phyloP scores from a whole-genome alignment of 2,113 vertebrate genomes.

The Grus americana region DNA sequence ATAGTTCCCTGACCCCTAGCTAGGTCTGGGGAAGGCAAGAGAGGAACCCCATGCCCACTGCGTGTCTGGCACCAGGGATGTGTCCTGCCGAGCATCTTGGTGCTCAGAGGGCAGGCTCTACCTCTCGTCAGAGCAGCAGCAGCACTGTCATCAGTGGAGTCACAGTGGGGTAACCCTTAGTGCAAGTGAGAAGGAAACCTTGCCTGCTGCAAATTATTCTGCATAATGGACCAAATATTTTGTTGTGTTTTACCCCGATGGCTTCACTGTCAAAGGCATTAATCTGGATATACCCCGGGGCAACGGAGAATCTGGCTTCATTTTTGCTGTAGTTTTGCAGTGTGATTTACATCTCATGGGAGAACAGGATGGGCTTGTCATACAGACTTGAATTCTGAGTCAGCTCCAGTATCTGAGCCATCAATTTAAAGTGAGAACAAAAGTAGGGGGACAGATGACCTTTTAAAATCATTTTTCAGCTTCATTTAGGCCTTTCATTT shows the following conservation, averaged over 20 bases:
- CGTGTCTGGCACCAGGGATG: accelerated
- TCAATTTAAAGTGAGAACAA: slow-evolving; percentile 34
- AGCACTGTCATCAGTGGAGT: background rate
- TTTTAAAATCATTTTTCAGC: slow-evolving; percentile 32
- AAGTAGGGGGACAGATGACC: slow-evolving; percentile 20
- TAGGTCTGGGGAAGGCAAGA: background rate
- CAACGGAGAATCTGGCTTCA: background rate
- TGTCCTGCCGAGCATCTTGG: background rate
- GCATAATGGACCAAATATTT: slow-evolving; percentile 7
- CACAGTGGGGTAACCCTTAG: background rate
- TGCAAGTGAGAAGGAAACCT: background rate
- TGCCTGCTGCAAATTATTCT: background rate
- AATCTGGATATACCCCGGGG: background rate
- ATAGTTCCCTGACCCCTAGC: background rate
- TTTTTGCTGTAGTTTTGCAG: background rate
- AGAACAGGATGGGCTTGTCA: slow-evolving; percentile 45
- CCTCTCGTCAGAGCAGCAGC: background rate
- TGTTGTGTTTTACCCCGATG: slow-evolving; percentile 17
- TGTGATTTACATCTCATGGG: slow-evolving; percentile 24
- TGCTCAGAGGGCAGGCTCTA: background rate
- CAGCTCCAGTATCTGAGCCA: slow-evolving; percentile 11
- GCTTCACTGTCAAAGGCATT: slow-evolving; percentile 28
- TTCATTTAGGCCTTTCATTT: slow-evolving; percentile 9
- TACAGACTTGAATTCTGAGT: background rate
- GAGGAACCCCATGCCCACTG: background rate